phyloP scores from a whole-genome alignment of 2,888 invertebrate species.

The Baronia brevicornis region DNA sequence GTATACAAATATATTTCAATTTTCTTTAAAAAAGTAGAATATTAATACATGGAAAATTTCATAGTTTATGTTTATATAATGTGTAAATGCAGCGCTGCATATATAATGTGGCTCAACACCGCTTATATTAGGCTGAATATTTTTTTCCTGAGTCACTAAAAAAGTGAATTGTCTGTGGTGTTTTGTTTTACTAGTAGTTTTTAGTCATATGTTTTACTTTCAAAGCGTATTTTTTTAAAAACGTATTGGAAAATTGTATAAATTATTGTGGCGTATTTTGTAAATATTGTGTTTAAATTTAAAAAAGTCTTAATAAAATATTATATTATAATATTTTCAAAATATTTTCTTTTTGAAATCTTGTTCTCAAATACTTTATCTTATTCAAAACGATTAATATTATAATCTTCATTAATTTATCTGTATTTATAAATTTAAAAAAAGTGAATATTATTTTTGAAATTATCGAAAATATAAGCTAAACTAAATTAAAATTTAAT shows the following conservation, averaged over 20 bases:
- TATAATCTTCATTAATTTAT: no score
- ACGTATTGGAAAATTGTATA: slow-evolving; percentile 47
- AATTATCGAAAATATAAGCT: background rate
- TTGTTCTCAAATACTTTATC: no score
- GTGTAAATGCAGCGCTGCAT: no score
- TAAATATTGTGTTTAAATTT: slow-evolving; percentile 44
- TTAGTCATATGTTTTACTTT: slow-evolving; percentile 69
- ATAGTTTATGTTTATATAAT: no score
- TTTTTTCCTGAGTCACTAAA: slow-evolving; percentile 5
- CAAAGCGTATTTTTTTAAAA: slow-evolving; percentile 52
- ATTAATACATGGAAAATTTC: no score
- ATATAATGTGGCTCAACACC: no score
- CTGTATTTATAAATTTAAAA: no score
- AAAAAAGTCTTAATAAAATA: slow-evolving; percentile 22
- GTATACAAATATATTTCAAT: no score
- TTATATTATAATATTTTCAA: slow-evolving; percentile 6
- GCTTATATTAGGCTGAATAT: background rate
- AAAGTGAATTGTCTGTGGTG: slow-evolving; percentile 51
- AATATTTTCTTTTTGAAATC: no score
- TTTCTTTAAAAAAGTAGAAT: no score
- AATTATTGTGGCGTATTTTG: slow-evolving; percentile 56
- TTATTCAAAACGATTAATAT: no score
- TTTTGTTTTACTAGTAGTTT: slow-evolving; percentile 60
- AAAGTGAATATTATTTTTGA: no score
- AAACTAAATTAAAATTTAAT: slow-evolving; percentile 1